Evolutionary conservation across 2,797 vertebrate genomes (phyloP), one percentile per base, ranked within the genome.

Genomic region (Spondyliosoma cantharus): DNA sequence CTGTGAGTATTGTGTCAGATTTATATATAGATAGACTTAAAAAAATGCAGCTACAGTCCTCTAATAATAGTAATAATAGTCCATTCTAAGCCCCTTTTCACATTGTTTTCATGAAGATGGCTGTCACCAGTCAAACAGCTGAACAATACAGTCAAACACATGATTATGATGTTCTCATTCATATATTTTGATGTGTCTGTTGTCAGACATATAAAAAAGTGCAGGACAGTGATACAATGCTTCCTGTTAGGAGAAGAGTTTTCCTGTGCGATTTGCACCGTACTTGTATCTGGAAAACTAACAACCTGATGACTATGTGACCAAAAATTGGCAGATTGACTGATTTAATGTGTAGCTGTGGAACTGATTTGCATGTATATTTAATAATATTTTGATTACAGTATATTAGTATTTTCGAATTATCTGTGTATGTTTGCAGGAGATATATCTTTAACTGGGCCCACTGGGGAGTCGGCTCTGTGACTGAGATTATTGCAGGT

Each of bases 401-500:
- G 5, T 52, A 4, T 29, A 24, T 56, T 3, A 29, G 5, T 63
- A 37, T 42, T 25, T n/a, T 24, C 9, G 19, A 68, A 13, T 68
- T 17, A 25, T 60, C 32, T 67, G 17, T 48, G 0, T 80, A 3
- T 72, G n/a, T 63, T 27, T 81, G n/a, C 65, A 89, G 85, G 76
- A 81, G 87, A 61, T 73, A 2, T 8, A 45, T 89, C 49, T 89
- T 89, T 58, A 87, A 77, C 73, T 87, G 85, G 83, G 63, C 48
- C 17, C 87, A 89, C 76, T 85, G 62, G 70, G 81, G 22, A 29
- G 22, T 87, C 11, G 87, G 85, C 0, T 59, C 13, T 59, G 15
- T 53, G 27, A 45, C 72, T n/a, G 87, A 89, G 70, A 50, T 73
- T 48, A 14, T 83, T 73, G 87, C 87, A 85, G 85, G 87, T 87